A percentile compares a stretch with the other conserved stretches of the same genome.
Conservation (phyloP, 2,888 invertebrate species). For the Formica aserva region DNA sequence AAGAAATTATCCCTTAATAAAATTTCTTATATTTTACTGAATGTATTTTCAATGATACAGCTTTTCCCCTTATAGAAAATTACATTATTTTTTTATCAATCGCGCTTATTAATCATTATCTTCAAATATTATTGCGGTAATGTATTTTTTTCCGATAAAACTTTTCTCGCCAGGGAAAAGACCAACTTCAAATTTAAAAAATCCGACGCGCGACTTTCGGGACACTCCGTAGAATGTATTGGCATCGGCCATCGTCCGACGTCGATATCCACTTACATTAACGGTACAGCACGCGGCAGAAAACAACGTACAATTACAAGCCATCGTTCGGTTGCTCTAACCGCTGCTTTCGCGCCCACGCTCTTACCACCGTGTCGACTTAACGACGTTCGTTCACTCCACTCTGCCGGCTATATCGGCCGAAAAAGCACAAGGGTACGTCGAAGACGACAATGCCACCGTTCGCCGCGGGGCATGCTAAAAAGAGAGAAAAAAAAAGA, state of each 20-base stretch:
- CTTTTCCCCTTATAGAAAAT: not conserved
- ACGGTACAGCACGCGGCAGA: constrained; percentile 67
- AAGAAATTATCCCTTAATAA: not conserved
- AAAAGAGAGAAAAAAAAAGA: not conserved
- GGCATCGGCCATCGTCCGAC: constrained; percentile 57
- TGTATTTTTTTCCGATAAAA: not conserved
- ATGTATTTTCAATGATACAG: not conserved
- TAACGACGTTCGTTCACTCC: constrained; percentile 50
- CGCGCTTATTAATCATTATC: not conserved
- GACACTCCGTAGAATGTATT: constrained; percentile 54
- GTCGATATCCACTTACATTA: constrained; percentile 72
- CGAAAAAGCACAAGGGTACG: constrained; percentile 2
- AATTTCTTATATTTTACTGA: not conserved
- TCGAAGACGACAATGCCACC: constrained; percentile 41
- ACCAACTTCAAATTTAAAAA: not conserved
- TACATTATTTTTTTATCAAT: not conserved
- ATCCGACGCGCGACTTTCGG: not conserved
- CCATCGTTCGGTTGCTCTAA: constrained; percentile 68
- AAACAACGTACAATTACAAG: constrained; percentile 72
- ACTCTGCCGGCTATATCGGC: constrained; percentile 19
- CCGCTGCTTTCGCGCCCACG: constrained; percentile 70
- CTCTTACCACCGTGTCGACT: constrained; percentile 63
- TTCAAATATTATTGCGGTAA: not conserved
- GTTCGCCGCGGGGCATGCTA: constrained; percentile 17
- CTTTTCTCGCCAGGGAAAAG: not conserved